Base-by-base conservation (phyloP, 1,140 invertebrate species). In the Philopotamus ludificatus region DNA sequence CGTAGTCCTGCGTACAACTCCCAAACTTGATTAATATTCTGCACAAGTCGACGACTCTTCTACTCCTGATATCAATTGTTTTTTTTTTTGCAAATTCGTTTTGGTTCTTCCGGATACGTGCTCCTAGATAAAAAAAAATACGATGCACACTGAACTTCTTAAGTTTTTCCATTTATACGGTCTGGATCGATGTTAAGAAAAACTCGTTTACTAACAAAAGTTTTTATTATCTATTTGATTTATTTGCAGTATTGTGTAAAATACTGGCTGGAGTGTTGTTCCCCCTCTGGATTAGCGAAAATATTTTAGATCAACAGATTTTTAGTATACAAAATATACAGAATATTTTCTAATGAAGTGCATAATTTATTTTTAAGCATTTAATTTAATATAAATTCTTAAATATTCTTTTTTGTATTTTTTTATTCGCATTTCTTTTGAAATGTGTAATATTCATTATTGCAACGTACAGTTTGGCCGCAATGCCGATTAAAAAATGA, bases 21-120 rank as follows among this genome's bases (percentile, higher is more conserved):
- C 44, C 44, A 15, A 49, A 47, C 55, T 61, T 59, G 63, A 68
- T 68, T 68, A 68, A 68, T 68, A 68, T 68, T 68, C 67, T 45
- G 63, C 21, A 51, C 67, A 47, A 20, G 67, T 63, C n/a, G 42
- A 23, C 63, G 63, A 65, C 67, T 68, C 58, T 64, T 68, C 60
- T 39, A 60, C 63, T 68, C 55, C 57, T 65, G 67, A 65, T 65
- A 68, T 68, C 67, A 68, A 68, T 68, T 68, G 67, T 68, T 68
- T 68, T 68, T 64, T 68, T 58, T 44, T 42, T 39, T 68, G 61
- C 60, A 59, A 60, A 63, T 63, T 68, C 66, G 61, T 59, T 68
- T 60, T 42, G 61, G 66, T 53, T 41, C 34, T 59, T 49, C 57
- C 41, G 28, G 15, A 26, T 15, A 51, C 57, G 44, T 60, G 54